Evolutionary conservation across 2,797 vertebrate species (phyloP).

Genomic region (Crypturellus tataupa): DNA sequence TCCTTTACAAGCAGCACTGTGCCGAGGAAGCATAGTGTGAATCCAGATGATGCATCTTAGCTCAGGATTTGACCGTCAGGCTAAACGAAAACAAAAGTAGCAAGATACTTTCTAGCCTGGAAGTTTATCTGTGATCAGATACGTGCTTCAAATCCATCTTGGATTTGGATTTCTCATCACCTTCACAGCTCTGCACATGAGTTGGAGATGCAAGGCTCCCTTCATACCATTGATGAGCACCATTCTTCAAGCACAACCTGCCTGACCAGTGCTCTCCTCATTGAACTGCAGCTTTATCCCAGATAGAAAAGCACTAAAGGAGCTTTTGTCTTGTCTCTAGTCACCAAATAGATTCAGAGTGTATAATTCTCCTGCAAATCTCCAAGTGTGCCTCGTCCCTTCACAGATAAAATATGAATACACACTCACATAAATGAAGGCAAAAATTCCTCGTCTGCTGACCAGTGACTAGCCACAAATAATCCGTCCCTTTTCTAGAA

Average conservation of each 20-base stretch:
- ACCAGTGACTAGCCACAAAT: not conserved
- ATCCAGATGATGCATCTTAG: not conserved
- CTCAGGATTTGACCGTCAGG: not conserved
- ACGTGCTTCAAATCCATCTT: not conserved
- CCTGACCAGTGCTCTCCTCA: not conserved
- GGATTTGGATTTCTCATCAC: not conserved
- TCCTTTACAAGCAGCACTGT: not conserved
- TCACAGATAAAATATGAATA: not conserved
- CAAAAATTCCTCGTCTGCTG: not conserved
- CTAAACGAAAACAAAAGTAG: not conserved
- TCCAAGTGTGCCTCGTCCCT: not conserved
- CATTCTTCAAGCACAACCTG: not conserved
- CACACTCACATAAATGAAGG: not conserved
- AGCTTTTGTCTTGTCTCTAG: not conserved
- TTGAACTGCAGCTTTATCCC: not conserved
- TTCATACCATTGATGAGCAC: not conserved
- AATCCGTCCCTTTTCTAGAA: not conserved
- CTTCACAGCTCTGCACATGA: not conserved
- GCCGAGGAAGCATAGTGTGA: no score
- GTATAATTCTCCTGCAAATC: not conserved
- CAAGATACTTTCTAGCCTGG: not conserved
- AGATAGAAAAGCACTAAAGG: not conserved
- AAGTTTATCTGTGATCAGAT: not conserved
- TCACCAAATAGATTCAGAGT: not conserved
- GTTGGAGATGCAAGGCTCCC: not conserved